Percentiles rank a stretch among this genome's conserved stretches.
Evolutionary conservation across 2,888 invertebrate genomes (phyloP).

Genomic region (Eristalis pertinax): DNA sequence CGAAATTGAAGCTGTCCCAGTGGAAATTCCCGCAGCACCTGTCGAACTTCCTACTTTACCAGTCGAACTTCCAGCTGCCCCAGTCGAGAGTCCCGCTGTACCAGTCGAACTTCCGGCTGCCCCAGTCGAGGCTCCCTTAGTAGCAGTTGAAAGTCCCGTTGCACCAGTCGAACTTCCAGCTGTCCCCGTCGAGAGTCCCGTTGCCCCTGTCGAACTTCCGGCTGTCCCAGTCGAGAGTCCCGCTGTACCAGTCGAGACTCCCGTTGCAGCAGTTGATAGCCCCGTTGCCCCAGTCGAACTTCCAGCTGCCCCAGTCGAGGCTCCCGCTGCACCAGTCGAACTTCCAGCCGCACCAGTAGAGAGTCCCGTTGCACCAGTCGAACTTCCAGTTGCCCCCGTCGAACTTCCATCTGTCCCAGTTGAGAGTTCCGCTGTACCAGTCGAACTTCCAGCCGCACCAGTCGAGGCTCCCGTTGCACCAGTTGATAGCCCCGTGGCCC

Average conservation of each 20-base stretch:
- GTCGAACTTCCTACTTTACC: conserved; percentile 14
- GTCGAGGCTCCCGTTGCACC: conserved; percentile 65
- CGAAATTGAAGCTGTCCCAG: not conserved
- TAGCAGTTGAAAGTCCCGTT: not conserved
- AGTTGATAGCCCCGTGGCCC: not conserved
- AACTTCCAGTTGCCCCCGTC: not conserved
- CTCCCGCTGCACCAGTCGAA: not conserved
- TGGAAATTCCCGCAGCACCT: not conserved
- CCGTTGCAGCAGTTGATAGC: conserved; percentile 10
- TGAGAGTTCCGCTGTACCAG: conserved; percentile 24
- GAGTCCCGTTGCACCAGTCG: conserved; percentile 73
- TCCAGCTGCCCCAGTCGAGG: not conserved
- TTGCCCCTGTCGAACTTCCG: not conserved
- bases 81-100: not conserved
- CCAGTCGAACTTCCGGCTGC: conserved; percentile 8
- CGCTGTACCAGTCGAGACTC: conserved; percentile 7
- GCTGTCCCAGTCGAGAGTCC: not conserved
- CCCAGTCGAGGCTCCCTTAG: too few species aligned
- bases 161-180: conserved; percentile 15
- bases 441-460: conserved; percentile 53
- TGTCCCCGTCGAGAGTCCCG: not conserved
- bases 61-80: not conserved
- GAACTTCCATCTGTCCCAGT: not conserved
- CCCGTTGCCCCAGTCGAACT: not conserved
- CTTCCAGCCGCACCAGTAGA: conserved; percentile 66